A percentile compares a stretch with the other conserved stretches of the same genome.
These are phyloP conservation scores for Dicranocentrus wangi DNA, from an alignment of 2,888 invertebrate species.

Conservation along the genomic window DNA sequence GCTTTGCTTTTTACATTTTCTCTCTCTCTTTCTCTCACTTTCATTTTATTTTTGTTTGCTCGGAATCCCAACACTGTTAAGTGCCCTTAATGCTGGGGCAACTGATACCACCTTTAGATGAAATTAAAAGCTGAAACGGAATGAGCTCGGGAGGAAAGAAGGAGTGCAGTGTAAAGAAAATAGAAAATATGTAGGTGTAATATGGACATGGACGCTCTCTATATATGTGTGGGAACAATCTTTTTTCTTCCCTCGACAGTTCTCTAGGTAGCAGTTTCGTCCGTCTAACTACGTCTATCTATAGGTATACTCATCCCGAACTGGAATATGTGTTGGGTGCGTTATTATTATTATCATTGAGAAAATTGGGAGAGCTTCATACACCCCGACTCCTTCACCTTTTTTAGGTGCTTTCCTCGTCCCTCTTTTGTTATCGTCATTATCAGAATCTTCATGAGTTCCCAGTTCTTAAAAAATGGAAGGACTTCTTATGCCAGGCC, in stretches of 20 bases:
- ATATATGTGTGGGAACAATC: too few relatives aligned
- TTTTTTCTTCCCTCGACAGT: too few relatives aligned
- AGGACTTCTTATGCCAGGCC: conserved; percentile 49
- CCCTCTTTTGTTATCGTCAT: conserved; percentile 35
- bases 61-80: conserved; percentile 72
- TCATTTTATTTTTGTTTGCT: conserved; percentile 71
- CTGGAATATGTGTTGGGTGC: too few relatives aligned
- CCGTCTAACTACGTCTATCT: too few relatives aligned
- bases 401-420: conserved; percentile 7
- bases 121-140: conserved; percentile 71
- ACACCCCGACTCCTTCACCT: not conserved
- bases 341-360: conserved; percentile 17
- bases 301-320: too few relatives aligned
- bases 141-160: not conserved
- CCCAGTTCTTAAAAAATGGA: conserved; percentile 32
- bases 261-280: too few relatives aligned
- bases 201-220: too few relatives aligned
- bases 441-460: conserved; percentile 43
- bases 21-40: too few relatives aligned
- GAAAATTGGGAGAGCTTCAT: not conserved
- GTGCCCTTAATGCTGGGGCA: conserved; percentile 72
- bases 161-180: not conserved
- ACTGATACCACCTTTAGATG: conserved; percentile 72
- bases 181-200: not conserved
- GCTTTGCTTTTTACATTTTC: conserved; percentile 32